Base-by-base conservation (phyloP, 1,140 invertebrate genomes). In the Bombus terrestris region DNA sequence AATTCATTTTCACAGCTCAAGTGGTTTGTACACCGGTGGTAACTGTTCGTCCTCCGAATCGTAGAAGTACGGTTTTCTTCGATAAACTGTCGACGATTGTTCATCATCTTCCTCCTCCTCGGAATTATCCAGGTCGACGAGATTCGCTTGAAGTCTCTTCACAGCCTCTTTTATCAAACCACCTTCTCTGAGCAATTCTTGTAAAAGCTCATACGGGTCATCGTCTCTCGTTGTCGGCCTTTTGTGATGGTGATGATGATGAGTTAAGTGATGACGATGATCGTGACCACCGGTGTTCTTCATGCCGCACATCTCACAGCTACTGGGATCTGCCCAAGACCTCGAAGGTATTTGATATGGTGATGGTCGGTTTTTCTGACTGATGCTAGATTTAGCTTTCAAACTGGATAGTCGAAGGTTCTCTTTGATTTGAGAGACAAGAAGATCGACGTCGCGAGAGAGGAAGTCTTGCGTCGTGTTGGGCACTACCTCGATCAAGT, bases 121-220 rank as follows among this genome's bases (percentile, higher is more conserved):
- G 15, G 90, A 89, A 75, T 68, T 84, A 12, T 90, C 86, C 5
- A 89, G 88, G 88, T 94, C 94, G 59, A 94, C 93, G 74, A 96
- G 92, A 75, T 96, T 96, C 64, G 95, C 92, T 89, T 96, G 96
- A 25, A 97, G 92, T 90, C 97, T 95, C 81, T 97, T 95, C 5
- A 97, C 97, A 10, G 97, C 97, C 92, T 97, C 97, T 89, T 97
- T 97, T 62, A 97, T 97, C n/a, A 97, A 94, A 83, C 96, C 96
- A 68, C 97, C 97, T 83, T 97, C 96, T 64, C 96, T 94, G 32
- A 97, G 92, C 35, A 97, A 91, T 81, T 96, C 96, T 88, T 97
- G 96, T 39, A 97, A 94, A 75, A 97, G 93, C 93, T 97, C 96
- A 92, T 97, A 97, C 0, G 97, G 96, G 91, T 97, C 96, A 59